Conservation (phyloP, 2,888 invertebrate species). For the Drosophila hamatofila region DNA sequence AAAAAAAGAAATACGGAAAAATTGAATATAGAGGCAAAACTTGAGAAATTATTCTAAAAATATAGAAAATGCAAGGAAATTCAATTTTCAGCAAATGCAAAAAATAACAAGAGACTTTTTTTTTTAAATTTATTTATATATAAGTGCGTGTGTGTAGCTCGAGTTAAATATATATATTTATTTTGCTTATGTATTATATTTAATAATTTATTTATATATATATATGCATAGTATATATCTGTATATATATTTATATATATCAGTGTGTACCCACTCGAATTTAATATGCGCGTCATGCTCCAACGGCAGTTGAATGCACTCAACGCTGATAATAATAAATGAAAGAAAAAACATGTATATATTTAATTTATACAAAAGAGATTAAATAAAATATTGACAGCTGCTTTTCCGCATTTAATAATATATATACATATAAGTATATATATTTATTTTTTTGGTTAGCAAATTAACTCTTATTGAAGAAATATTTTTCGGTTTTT, state of each 20-base stretch:
- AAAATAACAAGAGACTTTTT: constrained; percentile 4
- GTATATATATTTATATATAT: background rate
- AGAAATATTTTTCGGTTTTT: background rate
- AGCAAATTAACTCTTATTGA: background rate
- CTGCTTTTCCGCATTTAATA: constrained; percentile 17
- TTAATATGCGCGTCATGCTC: constrained; percentile 53
- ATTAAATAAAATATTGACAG: constrained; percentile 17
- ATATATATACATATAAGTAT: background rate
- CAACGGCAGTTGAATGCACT: constrained; percentile 73
- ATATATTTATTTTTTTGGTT: background rate
- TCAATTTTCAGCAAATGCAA: constrained; percentile 4
- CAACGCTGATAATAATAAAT: constrained; percentile 55
- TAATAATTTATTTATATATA: constrained; percentile 22
- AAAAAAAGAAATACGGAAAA: constrained; percentile 1
- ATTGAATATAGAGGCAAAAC: constrained; percentile 36
- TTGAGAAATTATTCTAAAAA: constrained; percentile 42
- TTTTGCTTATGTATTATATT: constrained; percentile 16
- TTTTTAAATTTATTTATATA: constrained; percentile 7
- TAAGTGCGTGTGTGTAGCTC: constrained; percentile 12
- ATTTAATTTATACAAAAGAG: constrained; percentile 18
- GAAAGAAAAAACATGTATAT: constrained; percentile 12
- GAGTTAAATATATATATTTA: constrained; percentile 1
- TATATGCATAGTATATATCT: background rate
- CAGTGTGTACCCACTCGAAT: constrained; percentile 22
- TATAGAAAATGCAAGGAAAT: constrained; percentile 24